Base-by-base conservation (phyloP, 2,888 invertebrate genomes). In the Orchesellides sinensis region DNA sequence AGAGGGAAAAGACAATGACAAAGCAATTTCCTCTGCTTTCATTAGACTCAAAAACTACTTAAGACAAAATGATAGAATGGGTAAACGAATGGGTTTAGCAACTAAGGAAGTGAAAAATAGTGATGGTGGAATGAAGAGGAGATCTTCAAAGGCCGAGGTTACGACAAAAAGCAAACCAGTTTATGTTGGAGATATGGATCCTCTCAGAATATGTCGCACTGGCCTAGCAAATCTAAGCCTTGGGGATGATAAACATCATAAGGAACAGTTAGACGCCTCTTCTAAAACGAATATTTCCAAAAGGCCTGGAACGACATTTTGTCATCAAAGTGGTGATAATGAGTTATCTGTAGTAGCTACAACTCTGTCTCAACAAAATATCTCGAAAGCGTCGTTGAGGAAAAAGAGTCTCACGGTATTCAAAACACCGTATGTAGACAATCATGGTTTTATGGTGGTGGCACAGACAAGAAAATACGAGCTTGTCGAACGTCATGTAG, bases 401-500 rank as follows among this genome's bases (percentile, higher is more conserved):
- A 87, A 86, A 68, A 82, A 84, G 68, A 78, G 79, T 59, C 52
- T 87, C 35, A 84, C 70, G 40, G 54, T 85, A 40, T 84, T 87
- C 65, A 59, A 83, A 69, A 63, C 73, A 29, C 84, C 85, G n/a
- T 52, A 68, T 14, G 75, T 72, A 69, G 86, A 87, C 79, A 70
- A 69, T 21, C 79, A 84, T 70, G 87, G 86, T 10, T 85, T 84
- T 77, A 59, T 65, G 52, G 82, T 86, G 25, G 75, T 87, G 32
- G 87, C 80, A 40, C 78, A 78, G 25, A 84, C 87, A 35, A 78
- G 80, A 68, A 82, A 86, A 61, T 83, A 75, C 78, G 85, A 87
- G 83, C 84, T 87, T 81, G 85, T 85, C 54, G 75, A 86, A 68
- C 69, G 85, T 32, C 73, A 80, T 82, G 82, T 86, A 56, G 83